Conservation (phyloP, 2,888 invertebrate species). For the Drosophila nr. medialis region DNA sequence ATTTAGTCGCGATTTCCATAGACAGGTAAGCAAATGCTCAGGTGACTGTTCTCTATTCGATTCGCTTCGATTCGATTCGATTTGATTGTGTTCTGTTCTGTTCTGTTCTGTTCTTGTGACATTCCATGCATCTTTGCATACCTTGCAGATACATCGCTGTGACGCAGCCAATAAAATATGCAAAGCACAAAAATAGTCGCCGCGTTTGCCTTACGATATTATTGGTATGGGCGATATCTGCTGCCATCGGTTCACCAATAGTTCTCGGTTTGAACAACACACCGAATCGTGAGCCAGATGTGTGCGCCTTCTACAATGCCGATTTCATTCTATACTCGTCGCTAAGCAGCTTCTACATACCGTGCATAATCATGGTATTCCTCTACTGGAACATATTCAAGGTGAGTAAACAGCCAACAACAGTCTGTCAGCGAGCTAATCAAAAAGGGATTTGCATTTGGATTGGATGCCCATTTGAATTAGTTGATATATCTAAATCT, state of each 20-base stretch:
- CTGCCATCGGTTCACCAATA: constrained; percentile 98
- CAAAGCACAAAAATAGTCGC: constrained; percentile 98
- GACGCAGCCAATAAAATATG: constrained; percentile 99
- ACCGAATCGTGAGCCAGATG: constrained; percentile 91
- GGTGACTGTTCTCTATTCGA: not conserved
- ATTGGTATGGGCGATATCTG: constrained; percentile 97
- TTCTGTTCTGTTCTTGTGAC: not conserved
- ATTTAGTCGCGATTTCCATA: constrained; percentile 98
- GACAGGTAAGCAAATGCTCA: constrained; percentile 91
- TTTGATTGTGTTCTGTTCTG: not conserved
- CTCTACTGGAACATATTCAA: constrained; percentile 99
- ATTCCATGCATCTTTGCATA: constrained; percentile 8
- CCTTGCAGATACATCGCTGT: constrained; percentile 98
- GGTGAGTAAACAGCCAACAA: constrained; percentile 85
- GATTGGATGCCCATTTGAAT: constrained; percentile 11
- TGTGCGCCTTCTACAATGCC: constrained; percentile 98
- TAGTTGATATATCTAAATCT: not conserved
- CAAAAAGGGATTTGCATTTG: constrained; percentile 61
- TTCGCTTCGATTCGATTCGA: not conserved
- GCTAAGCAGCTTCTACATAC: constrained; percentile 99
- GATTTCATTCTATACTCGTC: constrained; percentile 99
- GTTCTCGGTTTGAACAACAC: constrained; percentile 98
- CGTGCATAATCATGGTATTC: constrained; percentile 99
- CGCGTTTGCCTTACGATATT: constrained; percentile 97
- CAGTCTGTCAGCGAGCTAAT: constrained; percentile 37